phyloP scores from a whole-genome alignment of 1,140 invertebrate genomes.

The Saccostrea cuccullata region DNA sequence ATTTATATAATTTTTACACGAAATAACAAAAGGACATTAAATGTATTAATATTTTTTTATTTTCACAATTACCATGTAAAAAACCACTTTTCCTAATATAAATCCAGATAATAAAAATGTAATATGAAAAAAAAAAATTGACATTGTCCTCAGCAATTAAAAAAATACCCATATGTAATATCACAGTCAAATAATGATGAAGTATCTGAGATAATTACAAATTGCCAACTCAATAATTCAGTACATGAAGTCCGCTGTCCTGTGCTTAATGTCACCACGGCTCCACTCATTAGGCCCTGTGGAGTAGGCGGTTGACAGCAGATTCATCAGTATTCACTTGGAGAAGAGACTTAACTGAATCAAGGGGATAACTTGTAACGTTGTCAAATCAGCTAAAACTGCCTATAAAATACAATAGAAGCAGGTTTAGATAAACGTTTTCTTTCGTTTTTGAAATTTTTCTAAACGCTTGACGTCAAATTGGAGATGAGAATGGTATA shows the following conservation, averaged over 20 bases:
- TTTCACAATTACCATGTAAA: no score
- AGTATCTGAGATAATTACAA: neutral
- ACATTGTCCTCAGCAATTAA: neutral
- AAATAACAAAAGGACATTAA: no score
- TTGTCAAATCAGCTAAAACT: slow-evolving; percentile 93
- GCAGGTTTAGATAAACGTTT: neutral
- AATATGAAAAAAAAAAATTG: neutral
- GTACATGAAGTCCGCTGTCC: neutral
- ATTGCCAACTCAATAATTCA: neutral
- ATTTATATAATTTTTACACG: no score
- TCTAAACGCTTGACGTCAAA: no score
- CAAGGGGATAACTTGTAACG: slow-evolving; percentile 91
- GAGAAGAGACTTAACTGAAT: slow-evolving; percentile 82
- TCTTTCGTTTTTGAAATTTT: no score
- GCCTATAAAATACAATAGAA: slow-evolving; percentile 80
- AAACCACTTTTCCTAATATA: no score
- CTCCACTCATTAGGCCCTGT: neutral
- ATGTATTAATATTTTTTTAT: no score
- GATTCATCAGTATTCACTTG: slow-evolving; percentile 60
- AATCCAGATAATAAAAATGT: neutral
- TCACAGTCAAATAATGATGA: neutral
- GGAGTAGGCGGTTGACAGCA: neutral
- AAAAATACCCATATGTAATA: neutral
- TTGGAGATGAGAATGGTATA: no score
- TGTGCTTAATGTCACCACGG: neutral